Evolutionary conservation across 2,888 invertebrate genomes (phyloP), one percentile per base, ranked within the genome.

Genomic region (Drosophila paucipuncta): DNA sequence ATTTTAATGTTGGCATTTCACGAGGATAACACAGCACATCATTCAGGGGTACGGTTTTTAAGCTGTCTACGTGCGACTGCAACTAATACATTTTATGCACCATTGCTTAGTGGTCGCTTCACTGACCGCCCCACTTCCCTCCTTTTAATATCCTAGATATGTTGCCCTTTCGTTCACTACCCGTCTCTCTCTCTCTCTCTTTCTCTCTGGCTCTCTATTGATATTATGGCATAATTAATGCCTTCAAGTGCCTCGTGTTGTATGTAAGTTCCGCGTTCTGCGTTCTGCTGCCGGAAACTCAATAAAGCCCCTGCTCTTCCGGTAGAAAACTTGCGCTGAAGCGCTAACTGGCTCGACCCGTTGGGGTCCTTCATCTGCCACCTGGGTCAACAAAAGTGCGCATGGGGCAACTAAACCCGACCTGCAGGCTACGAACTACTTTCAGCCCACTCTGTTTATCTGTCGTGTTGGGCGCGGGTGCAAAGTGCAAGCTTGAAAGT

Each of bases 401-500:
- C 68, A 50, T 47, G 72, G 73, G 72, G 67, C 82, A 67, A 59
- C 30, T 49, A 37, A 28, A 30, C 54, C 2, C 35, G 39, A 54
- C 59, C 70, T 59, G 31, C 11, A 11, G 58, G 18, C 33, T n/a
- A 11, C 16, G 66, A 25, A 25, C 25, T 16, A 47, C 47, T 16
- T 43, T 43, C 53, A n/a, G 7, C 13, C 31, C 31, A 39, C 43
- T 37, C 31, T 43, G 11, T 25, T 50, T 47, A 22, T 22, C 18
- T 25, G 18, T 11, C 31, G 30, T 25, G 43, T 41, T 53, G 68
- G 53, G 73, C 62, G 52, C 57, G 78, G 72, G 63, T 76, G 75
- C 73, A 78, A 78, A 90, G 78, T 83, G 89, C 87, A 86, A 78
- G 75, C 91, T 86, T 83, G 78, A 90, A 83, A 86, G 89, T 72